A percentile compares a stretch with the other conserved stretches of the same genome.
These are phyloP conservation scores for Microctonus hyperodae DNA, from an alignment of 2,888 invertebrate species.

Conservation along the genomic window DNA sequence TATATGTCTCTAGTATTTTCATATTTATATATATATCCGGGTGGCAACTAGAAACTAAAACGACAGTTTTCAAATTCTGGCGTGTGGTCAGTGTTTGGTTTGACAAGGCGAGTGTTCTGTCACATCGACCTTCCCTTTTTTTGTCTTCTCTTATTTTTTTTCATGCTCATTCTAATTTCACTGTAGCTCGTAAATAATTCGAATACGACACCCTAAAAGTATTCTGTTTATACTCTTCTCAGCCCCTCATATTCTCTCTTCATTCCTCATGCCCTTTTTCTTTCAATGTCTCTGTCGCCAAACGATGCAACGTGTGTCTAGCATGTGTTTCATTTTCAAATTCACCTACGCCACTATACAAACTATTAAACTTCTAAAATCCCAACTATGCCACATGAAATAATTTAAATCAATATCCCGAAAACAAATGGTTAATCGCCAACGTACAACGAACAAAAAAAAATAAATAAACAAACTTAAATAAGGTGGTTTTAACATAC, in stretches of 20 bases:
- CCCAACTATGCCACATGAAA: background rate
- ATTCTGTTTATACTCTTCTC: background rate
- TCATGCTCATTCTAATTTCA: slow-evolving; percentile 21
- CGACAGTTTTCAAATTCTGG: slow-evolving; percentile 42
- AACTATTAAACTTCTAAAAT: background rate
- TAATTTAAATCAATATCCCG: background rate
- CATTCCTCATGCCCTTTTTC: background rate
- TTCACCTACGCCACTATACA: background rate
- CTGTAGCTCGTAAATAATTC: slow-evolving; percentile 37
- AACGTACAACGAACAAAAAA: too few relatives aligned
- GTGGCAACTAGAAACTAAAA: slow-evolving; percentile 7
- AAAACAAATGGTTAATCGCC: background rate
- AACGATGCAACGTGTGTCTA: slow-evolving; percentile 19
- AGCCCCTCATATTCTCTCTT: slow-evolving; percentile 1
- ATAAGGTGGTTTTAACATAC: too few relatives aligned
- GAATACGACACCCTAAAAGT: background rate
- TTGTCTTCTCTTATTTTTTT: slow-evolving; percentile 34
- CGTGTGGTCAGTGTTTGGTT: slow-evolving; percentile 54
- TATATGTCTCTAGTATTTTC: background rate
- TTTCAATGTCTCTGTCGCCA: background rate
- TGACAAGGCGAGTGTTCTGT: slow-evolving; percentile 48
- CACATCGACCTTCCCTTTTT: slow-evolving; percentile 32
- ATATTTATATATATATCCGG: background rate
- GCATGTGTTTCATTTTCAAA: slow-evolving; percentile 22
- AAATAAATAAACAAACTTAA: too few relatives aligned